These are phyloP conservation scores for Hemicentrotus pulcherrimus DNA, from an alignment of 35 echinoderm and acorn worm species.

Conservation along the genomic window DNA sequence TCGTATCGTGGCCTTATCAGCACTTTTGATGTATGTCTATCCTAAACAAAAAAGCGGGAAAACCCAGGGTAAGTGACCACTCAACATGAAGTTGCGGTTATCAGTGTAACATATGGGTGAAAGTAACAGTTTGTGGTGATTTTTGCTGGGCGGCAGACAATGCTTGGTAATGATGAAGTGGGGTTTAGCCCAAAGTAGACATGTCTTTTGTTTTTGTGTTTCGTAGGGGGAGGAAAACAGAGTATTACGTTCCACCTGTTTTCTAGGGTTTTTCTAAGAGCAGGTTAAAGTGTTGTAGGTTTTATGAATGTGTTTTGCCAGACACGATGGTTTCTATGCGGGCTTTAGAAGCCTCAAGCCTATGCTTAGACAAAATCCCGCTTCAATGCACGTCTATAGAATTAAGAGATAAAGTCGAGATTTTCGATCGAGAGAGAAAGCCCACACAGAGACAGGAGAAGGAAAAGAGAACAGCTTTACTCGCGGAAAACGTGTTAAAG, in stretches of 20 bases:
- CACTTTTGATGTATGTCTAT: not conserved
- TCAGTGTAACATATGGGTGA: not conserved
- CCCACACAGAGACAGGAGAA: not conserved
- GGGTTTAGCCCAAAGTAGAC: not conserved
- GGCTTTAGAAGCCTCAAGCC: not conserved
- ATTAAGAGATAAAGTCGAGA: not conserved
- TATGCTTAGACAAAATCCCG: not conserved
- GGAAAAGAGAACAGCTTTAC: constrained; percentile 3
- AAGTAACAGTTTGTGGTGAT: not conserved
- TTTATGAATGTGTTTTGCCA: not conserved
- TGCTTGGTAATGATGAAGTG: not conserved
- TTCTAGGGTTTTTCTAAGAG: not conserved
- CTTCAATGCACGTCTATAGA: not conserved
- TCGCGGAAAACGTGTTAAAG: not conserved
- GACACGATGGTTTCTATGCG: not conserved
- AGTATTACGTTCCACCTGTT: not conserved
- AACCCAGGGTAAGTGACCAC: not conserved
- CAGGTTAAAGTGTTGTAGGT: not conserved
- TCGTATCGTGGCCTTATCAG: not conserved
- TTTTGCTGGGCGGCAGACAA: not conserved
- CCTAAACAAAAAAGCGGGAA: not conserved
- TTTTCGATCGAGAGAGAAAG: not conserved
- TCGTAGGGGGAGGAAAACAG: not conserved
- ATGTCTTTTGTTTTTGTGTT: not conserved
- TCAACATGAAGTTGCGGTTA: not conserved